A percentile compares a stretch with the other conserved stretches of the same genome.
Evolutionary conservation across 2,888 invertebrate genomes (phyloP).

Genomic region (Tolmerus cingulatus): DNA sequence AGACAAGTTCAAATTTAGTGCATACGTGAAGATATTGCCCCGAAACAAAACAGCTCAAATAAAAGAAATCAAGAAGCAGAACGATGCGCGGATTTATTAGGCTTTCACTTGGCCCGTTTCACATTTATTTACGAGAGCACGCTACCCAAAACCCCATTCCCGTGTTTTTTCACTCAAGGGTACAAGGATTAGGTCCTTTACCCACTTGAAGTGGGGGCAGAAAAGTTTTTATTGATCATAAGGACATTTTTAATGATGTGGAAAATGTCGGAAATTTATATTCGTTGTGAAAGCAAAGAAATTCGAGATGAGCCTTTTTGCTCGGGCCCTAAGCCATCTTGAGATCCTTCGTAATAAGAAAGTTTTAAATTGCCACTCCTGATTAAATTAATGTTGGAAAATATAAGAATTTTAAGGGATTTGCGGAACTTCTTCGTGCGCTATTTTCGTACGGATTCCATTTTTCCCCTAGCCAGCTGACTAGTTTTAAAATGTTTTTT

Average conservation of each 20-base stretch:
- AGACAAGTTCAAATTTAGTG: not conserved
- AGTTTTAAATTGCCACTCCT: slow-evolving; percentile 30
- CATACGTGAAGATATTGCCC: not conserved
- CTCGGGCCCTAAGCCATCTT: not conserved
- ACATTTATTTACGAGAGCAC: not conserved
- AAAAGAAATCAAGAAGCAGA: not conserved
- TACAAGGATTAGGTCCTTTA: not conserved
- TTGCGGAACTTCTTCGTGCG: not conserved
- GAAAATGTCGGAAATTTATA: slow-evolving; percentile 23
- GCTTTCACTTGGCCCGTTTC: not conserved
- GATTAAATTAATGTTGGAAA: slow-evolving; percentile 29
- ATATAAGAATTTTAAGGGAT: slow-evolving; percentile 16
- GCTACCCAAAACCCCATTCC: not conserved
- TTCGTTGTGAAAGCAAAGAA: not conserved
- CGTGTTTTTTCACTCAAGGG: not conserved
- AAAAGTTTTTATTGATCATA: slow-evolving; percentile 4
- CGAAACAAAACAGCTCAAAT: not conserved
- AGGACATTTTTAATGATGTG: slow-evolving; percentile 14
- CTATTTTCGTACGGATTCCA: not conserved
- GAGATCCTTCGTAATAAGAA: slow-evolving; percentile 1
- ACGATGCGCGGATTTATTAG: not conserved
- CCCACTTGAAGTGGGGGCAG: not conserved
- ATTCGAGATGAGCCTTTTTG: not conserved
- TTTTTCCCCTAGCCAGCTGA: not conserved
- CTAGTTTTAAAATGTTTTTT: not conserved